Percentiles rank a stretch among this genome's conserved stretches.
These are phyloP conservation scores for Itoplectis maculator DNA, from an alignment of 2,888 invertebrate species.

Conservation along the genomic window DNA sequence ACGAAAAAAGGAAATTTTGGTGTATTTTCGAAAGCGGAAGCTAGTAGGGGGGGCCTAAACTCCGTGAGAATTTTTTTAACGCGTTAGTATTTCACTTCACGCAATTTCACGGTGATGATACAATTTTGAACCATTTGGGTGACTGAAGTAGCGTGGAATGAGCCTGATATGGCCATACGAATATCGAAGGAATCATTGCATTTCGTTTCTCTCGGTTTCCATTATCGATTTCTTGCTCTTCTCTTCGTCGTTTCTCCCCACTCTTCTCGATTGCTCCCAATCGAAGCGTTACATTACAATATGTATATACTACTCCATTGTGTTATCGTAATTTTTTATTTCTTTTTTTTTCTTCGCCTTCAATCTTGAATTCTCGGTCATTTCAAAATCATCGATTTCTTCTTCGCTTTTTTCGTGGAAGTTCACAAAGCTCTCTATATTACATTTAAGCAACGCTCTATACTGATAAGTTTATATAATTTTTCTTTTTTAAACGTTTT, in stretches of 20 bases:
- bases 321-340: too few relatives aligned
- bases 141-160: too few relatives aligned
- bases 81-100: too few relatives aligned
- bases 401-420: slow-evolving; percentile 24
- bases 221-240: slow-evolving; percentile 52
- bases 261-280: slow-evolving; percentile 33
- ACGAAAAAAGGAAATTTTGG: too few relatives aligned
- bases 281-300: slow-evolving; percentile 58
- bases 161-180: slow-evolving; percentile 68
- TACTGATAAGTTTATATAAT: slow-evolving; percentile 54
- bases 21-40: too few relatives aligned
- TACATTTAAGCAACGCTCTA: slow-evolving; percentile 59
- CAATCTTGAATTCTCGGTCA: slow-evolving; percentile 20
- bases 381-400: background rate
- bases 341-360: too few relatives aligned
- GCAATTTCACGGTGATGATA: too few relatives aligned
- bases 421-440: slow-evolving; percentile 62
- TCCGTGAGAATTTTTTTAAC: too few relatives aligned
- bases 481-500: slow-evolving; percentile 21
- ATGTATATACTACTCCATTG: slow-evolving; percentile 13
- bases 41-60: too few relatives aligned
- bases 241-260: slow-evolving; percentile 15
- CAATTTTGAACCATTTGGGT: too few relatives aligned
- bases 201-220: slow-evolving; percentile 38
- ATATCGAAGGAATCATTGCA: slow-evolving; percentile 58